Evolutionary conservation across 2,113 vertebrate species (phyloP), one percentile per base, ranked within the genome.

Genomic region (Verasper variegatus): DNA sequence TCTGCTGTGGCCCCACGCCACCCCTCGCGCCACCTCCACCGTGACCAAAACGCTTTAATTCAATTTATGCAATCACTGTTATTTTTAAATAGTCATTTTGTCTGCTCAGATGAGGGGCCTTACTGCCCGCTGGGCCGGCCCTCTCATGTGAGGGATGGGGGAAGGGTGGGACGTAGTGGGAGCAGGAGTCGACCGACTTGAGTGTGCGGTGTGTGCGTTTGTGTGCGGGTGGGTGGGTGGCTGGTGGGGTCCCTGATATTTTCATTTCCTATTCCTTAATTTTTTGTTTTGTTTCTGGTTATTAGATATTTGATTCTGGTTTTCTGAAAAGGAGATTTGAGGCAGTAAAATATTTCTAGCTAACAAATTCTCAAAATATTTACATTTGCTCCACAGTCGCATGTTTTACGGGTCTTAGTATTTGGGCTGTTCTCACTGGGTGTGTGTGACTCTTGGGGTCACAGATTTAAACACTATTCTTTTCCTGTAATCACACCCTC

Each of bases 81-180:
- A 97, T 97, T 97, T 99, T 99, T 97, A 99, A 98, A 99, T 97
- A 97, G 95, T 98, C 97, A 95, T 97, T 95, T 94, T 95, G 97
- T 98, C 96, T 98, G 87, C 94, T 95, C 88, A 92, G 81, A 95
- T 88, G 91, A 97, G 96, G 95, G 82, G 94, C 94, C 94, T 94
- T 84, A 49, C 87, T 91, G 91, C 86, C 90, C 82, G 86, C 88
- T 92, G 91, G 91, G 90, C 86, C 73, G 80, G 76, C 81, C 86
- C 76, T 85, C 89, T 90, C 83, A 87, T 90, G 85, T 89, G 88
- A 85, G 76, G 78, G 58, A 65, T 79, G 80, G 82, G 76, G 81
- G 81, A 71, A 73, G 86, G 76, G 83, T 70, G 55, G 66, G 71
- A 78, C 26, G 24, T 51, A 74, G 74, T 42, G 62, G 74, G 68